Evolutionary conservation across 2,888 invertebrate genomes (phyloP).

Genomic region (Ferrisia virgata): DNA sequence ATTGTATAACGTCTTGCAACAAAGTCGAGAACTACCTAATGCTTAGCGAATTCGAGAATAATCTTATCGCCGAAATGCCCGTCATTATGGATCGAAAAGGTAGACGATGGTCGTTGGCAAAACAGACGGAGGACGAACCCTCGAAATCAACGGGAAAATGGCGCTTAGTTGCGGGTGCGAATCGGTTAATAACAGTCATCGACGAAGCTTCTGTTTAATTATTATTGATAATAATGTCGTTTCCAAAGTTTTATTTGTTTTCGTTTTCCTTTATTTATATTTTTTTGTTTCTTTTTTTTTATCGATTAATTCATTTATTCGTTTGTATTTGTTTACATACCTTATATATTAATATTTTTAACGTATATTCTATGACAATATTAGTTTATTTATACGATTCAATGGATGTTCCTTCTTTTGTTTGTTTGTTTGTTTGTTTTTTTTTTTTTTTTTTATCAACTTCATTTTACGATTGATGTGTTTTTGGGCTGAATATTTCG

Average conservation of each 20-base stretch:
- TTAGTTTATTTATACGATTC: neutral
- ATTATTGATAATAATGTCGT: too few relatives aligned
- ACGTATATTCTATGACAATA: slow-evolving; percentile 32
- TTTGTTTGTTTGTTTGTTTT: neutral
- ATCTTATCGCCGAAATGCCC: slow-evolving; percentile 74
- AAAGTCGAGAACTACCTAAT: slow-evolving; percentile 81
- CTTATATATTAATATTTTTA: too few relatives aligned
- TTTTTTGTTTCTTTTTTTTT: neutral
- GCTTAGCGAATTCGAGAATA: slow-evolving; percentile 83
- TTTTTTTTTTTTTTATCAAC: neutral
- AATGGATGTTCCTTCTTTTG: neutral
- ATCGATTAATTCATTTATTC: neutral
- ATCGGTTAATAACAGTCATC: slow-evolving; percentile 72
- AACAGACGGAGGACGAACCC: slow-evolving; percentile 53
- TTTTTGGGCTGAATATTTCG: too few relatives aligned
- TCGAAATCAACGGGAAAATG: slow-evolving; percentile 52
- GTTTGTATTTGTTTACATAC: neutral
- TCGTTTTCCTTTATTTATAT: neutral
- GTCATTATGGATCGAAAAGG: slow-evolving; percentile 69
- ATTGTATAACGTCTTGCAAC: slow-evolving; percentile 81
- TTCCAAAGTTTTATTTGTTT: too few relatives aligned
- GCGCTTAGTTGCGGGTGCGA: slow-evolving; percentile 55
- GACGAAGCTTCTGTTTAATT: slow-evolving; percentile 63
- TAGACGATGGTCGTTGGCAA: slow-evolving; percentile 69
- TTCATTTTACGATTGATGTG: too few relatives aligned